Conservation (phyloP, 2,113 vertebrate genomes). For the Poeciliopsis turrubarensis region DNA sequence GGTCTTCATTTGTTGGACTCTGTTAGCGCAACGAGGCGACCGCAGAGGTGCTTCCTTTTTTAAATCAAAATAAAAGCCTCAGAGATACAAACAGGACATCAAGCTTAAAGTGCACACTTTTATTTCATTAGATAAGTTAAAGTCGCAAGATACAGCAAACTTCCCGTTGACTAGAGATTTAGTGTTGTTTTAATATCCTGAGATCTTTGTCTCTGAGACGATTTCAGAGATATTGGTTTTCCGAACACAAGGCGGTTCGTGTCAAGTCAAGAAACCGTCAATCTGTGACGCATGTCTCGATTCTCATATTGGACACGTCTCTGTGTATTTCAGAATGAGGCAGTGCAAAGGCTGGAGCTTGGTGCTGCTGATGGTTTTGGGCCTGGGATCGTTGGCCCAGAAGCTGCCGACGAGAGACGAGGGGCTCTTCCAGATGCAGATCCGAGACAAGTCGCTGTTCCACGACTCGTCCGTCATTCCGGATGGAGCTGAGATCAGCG, state of each 20-base stretch:
- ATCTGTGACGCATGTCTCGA: background rate
- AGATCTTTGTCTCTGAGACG: too few relatives aligned
- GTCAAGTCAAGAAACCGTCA: background rate
- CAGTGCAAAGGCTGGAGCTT: slow-evolving; percentile 70
- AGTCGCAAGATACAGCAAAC: too few relatives aligned
- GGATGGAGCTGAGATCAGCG: slow-evolving; percentile 94
- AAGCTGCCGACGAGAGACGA: slow-evolving; percentile 96
- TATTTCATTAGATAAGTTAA: too few relatives aligned
- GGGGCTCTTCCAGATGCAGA: slow-evolving; percentile 97
- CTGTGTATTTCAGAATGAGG: slow-evolving; percentile 85
- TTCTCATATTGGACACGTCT: background rate
- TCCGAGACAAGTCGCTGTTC: slow-evolving; percentile 90
- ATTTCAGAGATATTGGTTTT: too few relatives aligned
- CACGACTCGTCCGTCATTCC: slow-evolving; percentile 94
- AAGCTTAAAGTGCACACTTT: too few relatives aligned
- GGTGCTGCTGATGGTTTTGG: slow-evolving; percentile 79
- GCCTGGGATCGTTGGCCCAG: slow-evolving; percentile 80
- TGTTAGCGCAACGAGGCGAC: background rate
- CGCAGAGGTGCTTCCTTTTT: background rate
- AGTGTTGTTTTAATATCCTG: too few relatives aligned
- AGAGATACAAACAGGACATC: too few relatives aligned
- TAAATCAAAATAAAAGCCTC: too few relatives aligned
- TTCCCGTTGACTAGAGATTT: too few relatives aligned
- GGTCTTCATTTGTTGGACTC: background rate
- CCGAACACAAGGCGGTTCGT: background rate